These are phyloP conservation scores for Decapterus maruadsi DNA, from an alignment of 2,797 vertebrate species.

Conservation along the genomic window DNA sequence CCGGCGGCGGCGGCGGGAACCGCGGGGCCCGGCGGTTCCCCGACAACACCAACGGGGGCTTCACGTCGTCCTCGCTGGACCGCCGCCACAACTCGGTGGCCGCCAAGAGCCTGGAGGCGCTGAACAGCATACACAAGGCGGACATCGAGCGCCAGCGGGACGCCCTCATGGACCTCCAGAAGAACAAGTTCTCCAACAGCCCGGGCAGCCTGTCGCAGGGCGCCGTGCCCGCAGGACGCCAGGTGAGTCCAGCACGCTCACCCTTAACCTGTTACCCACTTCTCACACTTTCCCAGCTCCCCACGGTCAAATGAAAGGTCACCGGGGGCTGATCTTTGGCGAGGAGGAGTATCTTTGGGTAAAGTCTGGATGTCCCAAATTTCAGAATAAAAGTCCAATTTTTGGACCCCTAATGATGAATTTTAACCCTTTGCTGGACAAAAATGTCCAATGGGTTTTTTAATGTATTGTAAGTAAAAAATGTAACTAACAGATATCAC, in stretches of 20 bases:
- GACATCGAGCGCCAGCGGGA: slow-evolving; percentile 94
- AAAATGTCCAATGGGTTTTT: too few relatives aligned
- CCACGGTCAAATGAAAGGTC: too few relatives aligned
- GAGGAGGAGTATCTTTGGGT: too few relatives aligned
- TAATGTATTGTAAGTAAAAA: too few relatives aligned
- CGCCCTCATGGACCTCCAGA: slow-evolving; percentile 93
- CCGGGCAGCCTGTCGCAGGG: slow-evolving; percentile 70
- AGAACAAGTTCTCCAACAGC: slow-evolving; percentile 90
- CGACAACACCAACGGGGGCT: slow-evolving; percentile 80
- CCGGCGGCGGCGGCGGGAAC: slow-evolving; percentile 64
- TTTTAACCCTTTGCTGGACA: too few relatives aligned
- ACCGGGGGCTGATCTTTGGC: too few relatives aligned
- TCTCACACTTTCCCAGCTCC: too few relatives aligned
- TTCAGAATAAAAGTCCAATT: too few relatives aligned
- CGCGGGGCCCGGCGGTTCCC: slow-evolving; percentile 82
- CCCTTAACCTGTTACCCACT: too few relatives aligned
- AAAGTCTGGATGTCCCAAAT: too few relatives aligned
- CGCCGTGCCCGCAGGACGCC: slow-evolving; percentile 57
- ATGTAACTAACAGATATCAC: too few relatives aligned
- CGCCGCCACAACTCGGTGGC: slow-evolving; percentile 89
- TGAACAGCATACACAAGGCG: slow-evolving; percentile 93
- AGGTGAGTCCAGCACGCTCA: slow-evolving; percentile 52
- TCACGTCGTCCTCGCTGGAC: slow-evolving; percentile 90
- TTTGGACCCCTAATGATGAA: too few relatives aligned
- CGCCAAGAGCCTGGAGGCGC: slow-evolving; percentile 93